These are phyloP conservation scores for Tetranychus piercei DNA, from an alignment of 2,888 invertebrate species.

Conservation along the genomic window DNA sequence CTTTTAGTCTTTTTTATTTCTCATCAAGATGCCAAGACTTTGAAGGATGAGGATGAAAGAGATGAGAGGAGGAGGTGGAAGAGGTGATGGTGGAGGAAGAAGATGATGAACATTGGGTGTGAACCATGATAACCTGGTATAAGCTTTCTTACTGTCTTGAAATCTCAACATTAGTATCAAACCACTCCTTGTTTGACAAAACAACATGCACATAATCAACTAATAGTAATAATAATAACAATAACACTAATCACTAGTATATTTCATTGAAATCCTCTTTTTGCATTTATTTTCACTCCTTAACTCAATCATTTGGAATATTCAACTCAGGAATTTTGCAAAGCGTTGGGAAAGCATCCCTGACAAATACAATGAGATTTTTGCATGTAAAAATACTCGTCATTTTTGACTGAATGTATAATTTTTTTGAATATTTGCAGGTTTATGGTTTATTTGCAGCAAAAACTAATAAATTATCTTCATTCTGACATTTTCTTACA, in stretches of 20 bases:
- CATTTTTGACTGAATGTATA: too few species aligned
- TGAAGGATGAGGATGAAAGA: not conserved
- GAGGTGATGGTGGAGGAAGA: not conserved
- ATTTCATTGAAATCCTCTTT: too few species aligned
- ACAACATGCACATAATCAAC: slow-evolving; percentile 5
- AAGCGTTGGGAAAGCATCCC: too few species aligned
- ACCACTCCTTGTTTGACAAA: not conserved
- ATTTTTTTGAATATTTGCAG: too few species aligned
- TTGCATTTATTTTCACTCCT: too few species aligned
- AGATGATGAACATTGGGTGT: not conserved
- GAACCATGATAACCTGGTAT: not conserved
- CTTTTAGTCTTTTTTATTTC: not conserved
- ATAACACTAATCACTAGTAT: not conserved
- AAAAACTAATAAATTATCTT: too few species aligned
- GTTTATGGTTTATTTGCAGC: too few species aligned
- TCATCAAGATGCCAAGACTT: not conserved
- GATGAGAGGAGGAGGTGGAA: not conserved
- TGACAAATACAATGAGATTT: too few species aligned
- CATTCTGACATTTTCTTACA: too few species aligned
- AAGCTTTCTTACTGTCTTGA: not conserved
- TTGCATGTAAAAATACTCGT: too few species aligned
- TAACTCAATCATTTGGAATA: too few species aligned
- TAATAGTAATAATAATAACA: slow-evolving; percentile 6
- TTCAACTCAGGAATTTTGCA: too few species aligned
- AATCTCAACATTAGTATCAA: not conserved